These are phyloP conservation scores for Theocolax elegans DNA, from an alignment of 1,140 invertebrate genomes.

Conservation along the genomic window DNA sequence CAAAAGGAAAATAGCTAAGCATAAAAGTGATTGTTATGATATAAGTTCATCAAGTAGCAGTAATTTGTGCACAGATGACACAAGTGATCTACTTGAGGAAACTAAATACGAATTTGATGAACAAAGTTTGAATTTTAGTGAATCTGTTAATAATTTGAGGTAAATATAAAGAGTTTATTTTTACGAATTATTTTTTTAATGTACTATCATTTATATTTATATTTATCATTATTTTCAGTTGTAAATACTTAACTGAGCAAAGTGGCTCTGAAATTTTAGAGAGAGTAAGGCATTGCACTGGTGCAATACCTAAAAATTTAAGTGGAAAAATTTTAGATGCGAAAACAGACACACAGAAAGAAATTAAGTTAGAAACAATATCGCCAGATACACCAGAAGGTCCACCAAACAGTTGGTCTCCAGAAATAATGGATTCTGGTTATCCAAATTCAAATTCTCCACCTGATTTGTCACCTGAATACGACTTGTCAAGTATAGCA, in stretches of 20 bases:
- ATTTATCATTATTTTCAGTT: slow-evolving; percentile 11
- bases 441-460: slow-evolving; percentile 66
- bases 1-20: slow-evolving; percentile 6
- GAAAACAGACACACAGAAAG: background rate
- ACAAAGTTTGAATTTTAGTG: background rate
- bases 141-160: slow-evolving; percentile 15
- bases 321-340: background rate
- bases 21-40: background rate
- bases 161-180: slow-evolving; percentile 10
- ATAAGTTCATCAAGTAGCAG: background rate
- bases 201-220: background rate
- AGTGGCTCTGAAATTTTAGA: slow-evolving; percentile 1
- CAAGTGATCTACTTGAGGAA: background rate
- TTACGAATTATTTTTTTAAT: slow-evolving; percentile 3
- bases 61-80: background rate
- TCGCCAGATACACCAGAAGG: slow-evolving; percentile 28
- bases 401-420: slow-evolving; percentile 52
- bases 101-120: background rate
- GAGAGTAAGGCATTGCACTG: background rate
- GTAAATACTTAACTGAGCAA: background rate
- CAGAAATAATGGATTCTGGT: slow-evolving; percentile 66
- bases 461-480: slow-evolving; percentile 59
- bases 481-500: slow-evolving; percentile 52
- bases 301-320: slow-evolving; percentile 12
- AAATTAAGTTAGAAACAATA: slow-evolving; percentile 34